A percentile compares a stretch with the other conserved stretches of the same genome.
Evolutionary conservation across 2,797 vertebrate genomes (phyloP).

Genomic region (Siniperca obscura): DNA sequence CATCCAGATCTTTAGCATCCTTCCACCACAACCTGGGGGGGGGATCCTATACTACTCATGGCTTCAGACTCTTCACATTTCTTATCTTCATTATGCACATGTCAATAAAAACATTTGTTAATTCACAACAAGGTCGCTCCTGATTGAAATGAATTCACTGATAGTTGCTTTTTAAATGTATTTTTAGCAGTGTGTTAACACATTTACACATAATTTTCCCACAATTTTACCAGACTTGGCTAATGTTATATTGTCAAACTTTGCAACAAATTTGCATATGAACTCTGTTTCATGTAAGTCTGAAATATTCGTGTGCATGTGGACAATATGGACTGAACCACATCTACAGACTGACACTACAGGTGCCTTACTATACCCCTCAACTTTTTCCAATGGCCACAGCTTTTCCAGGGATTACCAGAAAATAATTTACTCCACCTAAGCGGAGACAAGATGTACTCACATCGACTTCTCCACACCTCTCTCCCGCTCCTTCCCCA

Average conservation of each 20-base stretch:
- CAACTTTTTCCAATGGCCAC: not conserved
- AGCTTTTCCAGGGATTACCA: constrained; percentile 29
- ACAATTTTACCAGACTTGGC: not conserved
- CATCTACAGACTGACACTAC: not conserved
- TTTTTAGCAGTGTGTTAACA: not conserved
- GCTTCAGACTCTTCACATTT: no score
- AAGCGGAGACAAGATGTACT: constrained; percentile 7
- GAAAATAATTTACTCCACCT: constrained; percentile 31
- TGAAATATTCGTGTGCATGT: not conserved
- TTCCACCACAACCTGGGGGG: no score
- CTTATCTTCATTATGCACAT: no score
- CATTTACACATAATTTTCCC: no score
- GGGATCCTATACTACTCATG: no score
- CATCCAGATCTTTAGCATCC: no score
- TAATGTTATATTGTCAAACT: not conserved
- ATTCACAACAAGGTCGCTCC: no score
- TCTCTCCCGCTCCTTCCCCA: constrained; percentile 8
- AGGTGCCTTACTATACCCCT: not conserved
- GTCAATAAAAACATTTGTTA: no score
- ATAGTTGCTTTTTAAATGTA: not conserved
- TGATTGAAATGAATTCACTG: not conserved
- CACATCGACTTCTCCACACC: not conserved
- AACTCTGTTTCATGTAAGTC: not conserved
- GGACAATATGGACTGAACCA: not conserved
- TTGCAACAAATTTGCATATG: not conserved